Percentiles rank a stretch among this genome's conserved stretches.
phyloP scores from a whole-genome alignment of 2,888 invertebrate species.

The Heliothis peltigera region DNA sequence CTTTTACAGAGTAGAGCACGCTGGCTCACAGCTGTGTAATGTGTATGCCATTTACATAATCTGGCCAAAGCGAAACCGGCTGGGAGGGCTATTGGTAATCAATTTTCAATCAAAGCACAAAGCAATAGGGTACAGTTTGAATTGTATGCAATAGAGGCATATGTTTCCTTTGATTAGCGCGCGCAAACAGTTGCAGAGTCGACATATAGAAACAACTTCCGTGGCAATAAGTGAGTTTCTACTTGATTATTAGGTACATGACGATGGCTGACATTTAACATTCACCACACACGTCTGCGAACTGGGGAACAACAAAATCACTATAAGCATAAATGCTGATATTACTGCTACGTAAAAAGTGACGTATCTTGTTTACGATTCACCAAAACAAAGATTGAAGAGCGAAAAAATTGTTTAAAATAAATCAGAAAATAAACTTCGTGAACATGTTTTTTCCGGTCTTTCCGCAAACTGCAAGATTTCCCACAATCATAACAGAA shows the following conservation, averaged over 20 bases:
- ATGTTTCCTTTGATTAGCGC: conserved; percentile 54
- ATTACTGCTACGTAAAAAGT: conserved; percentile 20
- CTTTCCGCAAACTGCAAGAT: neutral
- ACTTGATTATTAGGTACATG: conserved; percentile 59
- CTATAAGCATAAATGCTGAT: conserved; percentile 15
- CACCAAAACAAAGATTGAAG: conserved; percentile 6
- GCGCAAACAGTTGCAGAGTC: conserved; percentile 59
- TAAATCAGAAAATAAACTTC: conserved; percentile 10
- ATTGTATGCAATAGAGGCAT: conserved; percentile 34
- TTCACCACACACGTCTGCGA: conserved; percentile 42
- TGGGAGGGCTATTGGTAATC: conserved; percentile 57
- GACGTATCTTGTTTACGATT: conserved; percentile 18
- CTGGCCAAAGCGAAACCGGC: conserved; percentile 70
- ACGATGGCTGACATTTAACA: conserved; percentile 50
- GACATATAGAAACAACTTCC: conserved; percentile 69
- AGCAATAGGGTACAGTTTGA: conserved; percentile 62
- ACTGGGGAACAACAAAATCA: conserved; percentile 28
- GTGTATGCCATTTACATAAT: conserved; percentile 82
- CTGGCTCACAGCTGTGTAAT: conserved; percentile 79
- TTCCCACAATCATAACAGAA: neutral
- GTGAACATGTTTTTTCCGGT: conserved; percentile 6
- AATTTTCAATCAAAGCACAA: conserved; percentile 64
- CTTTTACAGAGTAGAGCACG: conserved; percentile 65
- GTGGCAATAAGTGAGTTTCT: conserved; percentile 65
- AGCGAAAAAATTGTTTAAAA: conserved; percentile 21